Percentiles rank a stretch among this genome's conserved stretches.
phyloP scores from a whole-genome alignment of 2,888 invertebrate species.

The Zeuzera pyrina region DNA sequence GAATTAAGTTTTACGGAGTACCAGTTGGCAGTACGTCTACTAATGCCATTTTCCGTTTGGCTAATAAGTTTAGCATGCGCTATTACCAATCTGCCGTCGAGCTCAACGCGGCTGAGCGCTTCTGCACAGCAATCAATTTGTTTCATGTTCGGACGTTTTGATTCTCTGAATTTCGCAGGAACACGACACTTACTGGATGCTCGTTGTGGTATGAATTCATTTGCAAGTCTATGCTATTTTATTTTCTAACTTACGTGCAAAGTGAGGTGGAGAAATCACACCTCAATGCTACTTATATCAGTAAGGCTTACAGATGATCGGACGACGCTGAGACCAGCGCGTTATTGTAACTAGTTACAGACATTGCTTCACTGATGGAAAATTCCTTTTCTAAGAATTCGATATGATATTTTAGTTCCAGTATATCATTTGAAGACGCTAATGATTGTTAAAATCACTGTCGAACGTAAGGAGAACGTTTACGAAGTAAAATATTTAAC shows the following conservation, averaged over 20 bases:
- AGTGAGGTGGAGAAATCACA: too few relatives aligned
- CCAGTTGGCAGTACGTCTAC: slow-evolving; percentile 46
- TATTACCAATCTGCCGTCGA: slow-evolving; percentile 67
- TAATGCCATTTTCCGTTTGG: slow-evolving; percentile 70
- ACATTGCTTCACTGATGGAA: too few relatives aligned
- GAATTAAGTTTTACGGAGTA: slow-evolving; percentile 56
- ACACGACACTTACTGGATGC: slow-evolving; percentile 37
- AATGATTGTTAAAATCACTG: too few relatives aligned
- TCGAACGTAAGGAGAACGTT: too few relatives aligned
- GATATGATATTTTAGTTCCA: too few relatives aligned
- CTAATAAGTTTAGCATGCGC: slow-evolving; percentile 71
- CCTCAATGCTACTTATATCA: too few relatives aligned
- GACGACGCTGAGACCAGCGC: too few relatives aligned
- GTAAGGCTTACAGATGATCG: too few relatives aligned
- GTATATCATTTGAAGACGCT: too few relatives aligned
- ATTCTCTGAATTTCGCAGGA: slow-evolving; percentile 53
- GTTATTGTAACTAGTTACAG: too few relatives aligned
- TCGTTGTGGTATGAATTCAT: slow-evolving; percentile 53
- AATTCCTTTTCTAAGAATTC: too few relatives aligned
- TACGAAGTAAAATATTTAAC: too few relatives aligned
- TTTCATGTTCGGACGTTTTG: slow-evolving; percentile 64
- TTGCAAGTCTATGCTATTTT: slow-evolving; percentile 50
- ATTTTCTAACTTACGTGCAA: slow-evolving; percentile 23
- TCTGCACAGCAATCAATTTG: slow-evolving; percentile 65
- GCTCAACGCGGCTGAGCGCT: slow-evolving; percentile 45